Conservation (phyloP, 2,797 vertebrate species). For the Pantherophis alleghaniensis region DNA sequence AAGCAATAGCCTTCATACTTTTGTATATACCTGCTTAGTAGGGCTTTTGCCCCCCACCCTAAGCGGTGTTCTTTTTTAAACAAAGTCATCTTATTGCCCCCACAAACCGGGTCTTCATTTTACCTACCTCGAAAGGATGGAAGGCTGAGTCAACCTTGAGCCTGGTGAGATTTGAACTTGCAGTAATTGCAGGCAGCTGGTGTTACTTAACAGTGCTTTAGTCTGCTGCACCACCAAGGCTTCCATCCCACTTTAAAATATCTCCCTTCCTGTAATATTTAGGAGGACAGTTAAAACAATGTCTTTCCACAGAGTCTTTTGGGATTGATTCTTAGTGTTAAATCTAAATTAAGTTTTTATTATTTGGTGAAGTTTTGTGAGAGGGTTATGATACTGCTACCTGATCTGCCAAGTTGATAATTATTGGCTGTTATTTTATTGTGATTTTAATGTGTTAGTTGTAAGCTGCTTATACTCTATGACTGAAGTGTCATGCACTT, state of each 20-base stretch:
- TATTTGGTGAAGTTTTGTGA: background rate
- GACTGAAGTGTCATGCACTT: background rate
- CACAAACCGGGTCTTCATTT: too few relatives aligned
- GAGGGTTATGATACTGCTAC: background rate
- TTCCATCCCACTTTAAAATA: background rate
- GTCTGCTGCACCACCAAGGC: too few relatives aligned
- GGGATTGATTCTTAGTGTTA: background rate
- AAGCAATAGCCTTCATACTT: too few relatives aligned
- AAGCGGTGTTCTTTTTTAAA: too few relatives aligned
- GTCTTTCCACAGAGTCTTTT: background rate
- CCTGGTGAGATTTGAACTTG: too few relatives aligned
- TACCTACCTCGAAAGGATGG: too few relatives aligned
- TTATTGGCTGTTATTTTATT: background rate
- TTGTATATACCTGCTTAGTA: too few relatives aligned
- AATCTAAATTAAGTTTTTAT: background rate
- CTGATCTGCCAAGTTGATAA: background rate
- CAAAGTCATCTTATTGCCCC: too few relatives aligned
- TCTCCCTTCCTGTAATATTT: background rate
- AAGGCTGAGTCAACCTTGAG: too few relatives aligned
- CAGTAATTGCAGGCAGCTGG: too few relatives aligned
- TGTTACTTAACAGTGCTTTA: too few relatives aligned
- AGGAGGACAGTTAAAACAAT: background rate
- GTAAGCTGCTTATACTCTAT: background rate
- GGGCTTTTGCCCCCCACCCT: too few relatives aligned
- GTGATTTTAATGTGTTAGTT: background rate